Evolutionary conservation across 2,797 vertebrate genomes (phyloP), one percentile per base, ranked within the genome.

Genomic region (Ctenosaura bakeri): DNA sequence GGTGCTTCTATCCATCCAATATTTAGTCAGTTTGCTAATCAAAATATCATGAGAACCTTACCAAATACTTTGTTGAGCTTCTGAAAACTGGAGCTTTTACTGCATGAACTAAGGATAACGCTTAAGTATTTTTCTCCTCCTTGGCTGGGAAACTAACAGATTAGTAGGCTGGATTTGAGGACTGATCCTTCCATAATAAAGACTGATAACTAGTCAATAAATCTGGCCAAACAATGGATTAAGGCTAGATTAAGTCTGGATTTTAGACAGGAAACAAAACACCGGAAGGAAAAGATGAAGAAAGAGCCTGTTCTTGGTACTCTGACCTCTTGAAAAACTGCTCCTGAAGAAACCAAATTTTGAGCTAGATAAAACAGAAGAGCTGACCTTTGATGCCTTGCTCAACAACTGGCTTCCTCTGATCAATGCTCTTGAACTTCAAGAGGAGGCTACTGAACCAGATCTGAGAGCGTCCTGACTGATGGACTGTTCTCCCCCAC

Each of bases 181-280:
- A 69, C 59, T 85, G 74, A 89, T 69, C 73, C 82, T 22, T 8
- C 81, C 35, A 54, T 54, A 35, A 54, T 66, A 59, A 83, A 6
- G 38, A 42, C 38, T 89, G 54, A 83, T 83, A 89, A 73, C 24
- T 22, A 50, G 69, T 22, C 50, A 59, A 88, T 46, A 83, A 73
- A 42, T n/a, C 52, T 52, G 13, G n/a, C 29, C 38, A 42, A 89
- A 38, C 52, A 18, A 32, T 64, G 52, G 7, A 88, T 56, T 79
- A 66, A 78, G 18, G 26, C 38, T 79, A 35, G 50, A 73, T 88
- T 88, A 71, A 56, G 35, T 56, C 35, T 81, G 50, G 66, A 56
- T 42, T 80, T 52, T 54, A 88, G n/a, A 50, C 78, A 88, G 46
- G 77, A 71, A 81, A 24, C 46, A 66, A 81, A 46, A 12, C 35